These are phyloP conservation scores for Lepeophtheirus nordmannii DNA, from an alignment of 2,888 invertebrate species.

Conservation along the genomic window DNA sequence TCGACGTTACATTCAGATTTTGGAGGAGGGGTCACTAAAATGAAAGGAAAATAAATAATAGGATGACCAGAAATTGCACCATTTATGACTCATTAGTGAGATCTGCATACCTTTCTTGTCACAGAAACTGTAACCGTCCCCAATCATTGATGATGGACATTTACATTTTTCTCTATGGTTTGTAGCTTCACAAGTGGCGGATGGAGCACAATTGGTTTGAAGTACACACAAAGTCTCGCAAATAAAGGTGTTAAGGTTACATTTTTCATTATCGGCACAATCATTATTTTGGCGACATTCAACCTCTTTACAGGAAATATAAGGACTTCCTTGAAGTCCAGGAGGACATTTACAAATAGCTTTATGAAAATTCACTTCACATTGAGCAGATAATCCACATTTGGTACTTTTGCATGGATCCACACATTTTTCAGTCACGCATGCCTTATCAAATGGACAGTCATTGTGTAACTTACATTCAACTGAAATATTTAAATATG, in stretches of 20 bases:
- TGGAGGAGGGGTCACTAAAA: constrained; percentile 40
- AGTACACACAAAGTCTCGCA: constrained; percentile 44
- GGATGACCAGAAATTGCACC: too few species aligned
- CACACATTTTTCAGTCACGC: constrained; percentile 54
- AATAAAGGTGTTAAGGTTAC: constrained; percentile 34
- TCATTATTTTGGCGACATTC: constrained; percentile 23
- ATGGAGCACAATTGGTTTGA: constrained; percentile 59
- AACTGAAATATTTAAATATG: not conserved
- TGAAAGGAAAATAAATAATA: constrained; percentile 30
- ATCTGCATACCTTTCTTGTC: not conserved
- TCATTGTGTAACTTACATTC: constrained; percentile 54
- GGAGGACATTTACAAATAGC: constrained; percentile 31
- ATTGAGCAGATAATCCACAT: constrained; percentile 63
- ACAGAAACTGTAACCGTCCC: constrained; percentile 33
- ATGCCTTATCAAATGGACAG: constrained; percentile 52
- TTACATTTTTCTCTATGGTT: constrained; percentile 69
- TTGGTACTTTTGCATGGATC: constrained; percentile 48
- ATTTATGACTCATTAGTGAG: not conserved
- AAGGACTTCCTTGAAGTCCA: constrained; percentile 72
- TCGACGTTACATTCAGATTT: constrained; percentile 62
- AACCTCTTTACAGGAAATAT: constrained; percentile 48
- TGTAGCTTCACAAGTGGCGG: constrained; percentile 61
- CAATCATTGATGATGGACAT: constrained; percentile 56
- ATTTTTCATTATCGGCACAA: constrained; percentile 15
- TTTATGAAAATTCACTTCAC: constrained; percentile 53